A percentile compares a stretch with the other conserved stretches of the same genome.
These are phyloP conservation scores for Callosobruchus maculatus DNA, from an alignment of 2,888 invertebrate species.

Conservation along the genomic window DNA sequence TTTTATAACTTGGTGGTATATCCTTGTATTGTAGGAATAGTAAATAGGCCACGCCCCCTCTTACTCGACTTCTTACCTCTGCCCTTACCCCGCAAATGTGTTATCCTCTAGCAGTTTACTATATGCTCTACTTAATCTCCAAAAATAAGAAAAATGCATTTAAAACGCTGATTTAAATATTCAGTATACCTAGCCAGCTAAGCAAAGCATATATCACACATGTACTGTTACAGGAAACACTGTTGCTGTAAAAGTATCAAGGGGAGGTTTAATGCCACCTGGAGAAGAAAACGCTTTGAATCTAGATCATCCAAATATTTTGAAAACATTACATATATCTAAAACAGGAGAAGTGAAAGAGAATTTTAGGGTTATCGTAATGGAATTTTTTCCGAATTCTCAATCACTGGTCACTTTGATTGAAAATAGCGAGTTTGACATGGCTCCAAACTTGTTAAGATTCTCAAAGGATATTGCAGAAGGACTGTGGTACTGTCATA, in stretches of 20 bases:
- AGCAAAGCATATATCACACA: too few relatives aligned
- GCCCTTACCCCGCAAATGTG: too few relatives aligned
- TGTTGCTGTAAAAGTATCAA: constrained; percentile 42
- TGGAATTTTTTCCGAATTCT: constrained; percentile 38
- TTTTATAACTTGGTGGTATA: too few relatives aligned
- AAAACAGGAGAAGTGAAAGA: constrained; percentile 25
- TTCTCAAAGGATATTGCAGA: constrained; percentile 34
- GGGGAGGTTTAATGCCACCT: constrained; percentile 16
- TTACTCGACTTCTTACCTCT: too few relatives aligned
- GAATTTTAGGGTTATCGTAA: constrained; percentile 37
- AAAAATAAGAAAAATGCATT: too few relatives aligned
- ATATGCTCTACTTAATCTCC: too few relatives aligned
- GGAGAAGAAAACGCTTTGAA: constrained; percentile 36
- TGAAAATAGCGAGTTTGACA: constrained; percentile 22
- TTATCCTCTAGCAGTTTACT: too few relatives aligned
- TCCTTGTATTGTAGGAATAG: too few relatives aligned
- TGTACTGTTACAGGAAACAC: constrained; percentile 28
- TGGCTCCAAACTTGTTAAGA: constrained; percentile 16
- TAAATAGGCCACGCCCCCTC: too few relatives aligned
- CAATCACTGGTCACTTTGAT: constrained; percentile 35
- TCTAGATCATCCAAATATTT: constrained; percentile 37
- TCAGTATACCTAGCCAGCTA: too few relatives aligned
- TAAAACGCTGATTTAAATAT: too few relatives aligned
- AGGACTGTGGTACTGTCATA: constrained; percentile 40
- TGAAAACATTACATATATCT: constrained; percentile 34